A percentile compares a stretch with the other conserved stretches of the same genome.
Evolutionary conservation across 2,888 invertebrate species (phyloP).

Genomic region (Saturnia japonica): DNA sequence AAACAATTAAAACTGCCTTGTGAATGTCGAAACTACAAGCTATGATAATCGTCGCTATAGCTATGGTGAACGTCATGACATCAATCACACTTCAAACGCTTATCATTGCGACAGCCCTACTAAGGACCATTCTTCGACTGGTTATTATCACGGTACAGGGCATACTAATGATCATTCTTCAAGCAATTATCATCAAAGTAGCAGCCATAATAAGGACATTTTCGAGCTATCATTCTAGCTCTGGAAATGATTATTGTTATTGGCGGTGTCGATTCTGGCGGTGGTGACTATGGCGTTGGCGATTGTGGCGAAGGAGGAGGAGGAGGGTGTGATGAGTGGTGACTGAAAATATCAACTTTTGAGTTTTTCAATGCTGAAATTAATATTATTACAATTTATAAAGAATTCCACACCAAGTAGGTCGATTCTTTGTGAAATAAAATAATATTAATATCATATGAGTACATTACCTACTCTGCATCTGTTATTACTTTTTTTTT

Average conservation of each 20-base stretch:
- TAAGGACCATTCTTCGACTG: constrained; percentile 1
- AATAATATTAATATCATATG: no score
- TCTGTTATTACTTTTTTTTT: no score
- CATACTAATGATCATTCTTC: neutral
- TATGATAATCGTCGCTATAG: no score
- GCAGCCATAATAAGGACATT: neutral
- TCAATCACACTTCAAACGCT: neutral
- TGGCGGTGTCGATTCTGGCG: constrained; percentile 16
- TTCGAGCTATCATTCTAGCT: neutral
- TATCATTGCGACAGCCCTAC: neutral
- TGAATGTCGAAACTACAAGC: neutral
- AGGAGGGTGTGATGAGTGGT: constrained; percentile 19
- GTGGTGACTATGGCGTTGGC: constrained; percentile 15
- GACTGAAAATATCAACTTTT: neutral
- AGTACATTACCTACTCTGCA: no score
- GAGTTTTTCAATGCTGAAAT: neutral
- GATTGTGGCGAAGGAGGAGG: constrained; percentile 4
- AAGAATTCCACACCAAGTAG: no score
- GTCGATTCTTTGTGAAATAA: no score
- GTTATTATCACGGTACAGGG: neutral
- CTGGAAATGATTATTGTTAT: neutral
- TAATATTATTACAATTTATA: neutral
- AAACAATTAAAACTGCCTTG: neutral
- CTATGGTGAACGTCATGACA: neutral
- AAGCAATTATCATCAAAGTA: neutral